Evolutionary conservation across 2,797 vertebrate species (phyloP).

Genomic region (Poecilia picta): DNA sequence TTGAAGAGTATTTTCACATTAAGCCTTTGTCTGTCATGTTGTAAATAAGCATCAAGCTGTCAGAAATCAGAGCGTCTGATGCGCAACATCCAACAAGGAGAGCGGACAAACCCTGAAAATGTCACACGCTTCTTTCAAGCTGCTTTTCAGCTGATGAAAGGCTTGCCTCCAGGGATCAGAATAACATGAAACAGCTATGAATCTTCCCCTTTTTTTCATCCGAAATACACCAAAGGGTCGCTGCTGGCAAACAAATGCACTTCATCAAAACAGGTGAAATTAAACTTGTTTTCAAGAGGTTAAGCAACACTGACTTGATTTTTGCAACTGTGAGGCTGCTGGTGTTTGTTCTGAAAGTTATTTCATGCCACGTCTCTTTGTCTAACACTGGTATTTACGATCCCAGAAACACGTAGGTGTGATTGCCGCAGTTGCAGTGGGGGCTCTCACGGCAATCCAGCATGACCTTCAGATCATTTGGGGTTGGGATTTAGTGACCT

Average conservation of each 20-base stretch:
- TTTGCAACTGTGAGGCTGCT: constrained; percentile 21
- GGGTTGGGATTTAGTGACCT: constrained; percentile 6
- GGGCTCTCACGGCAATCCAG: constrained; percentile 7
- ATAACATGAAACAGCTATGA: constrained; percentile 56
- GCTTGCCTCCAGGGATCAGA: constrained; percentile 53
- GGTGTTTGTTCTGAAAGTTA: constrained; percentile 21
- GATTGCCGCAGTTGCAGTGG: constrained; percentile 8
- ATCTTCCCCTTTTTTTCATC: constrained; percentile 35
- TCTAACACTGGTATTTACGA: constrained; percentile 18
- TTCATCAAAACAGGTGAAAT: constrained; percentile 47
- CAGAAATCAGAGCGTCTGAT: constrained; percentile 46
- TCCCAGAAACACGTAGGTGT: constrained; percentile 6
- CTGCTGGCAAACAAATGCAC: constrained; percentile 53
- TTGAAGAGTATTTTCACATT: constrained; percentile 4
- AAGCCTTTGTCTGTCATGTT: constrained; percentile 15
- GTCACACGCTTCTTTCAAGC: constrained; percentile 54
- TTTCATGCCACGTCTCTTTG: constrained; percentile 18
- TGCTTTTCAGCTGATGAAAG: constrained; percentile 63
- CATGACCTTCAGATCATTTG: constrained; percentile 10
- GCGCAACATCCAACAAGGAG: constrained; percentile 46
- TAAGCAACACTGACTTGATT: constrained; percentile 13
- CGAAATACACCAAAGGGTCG: constrained; percentile 47
- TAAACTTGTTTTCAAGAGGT: constrained; percentile 35
- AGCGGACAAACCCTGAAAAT: constrained; percentile 55
- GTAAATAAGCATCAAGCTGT: constrained; percentile 39